Percentiles rank a stretch among this genome's conserved stretches.
These are phyloP conservation scores for Agrypnus murinus DNA, from an alignment of 2,888 invertebrate species.

Conservation along the genomic window DNA sequence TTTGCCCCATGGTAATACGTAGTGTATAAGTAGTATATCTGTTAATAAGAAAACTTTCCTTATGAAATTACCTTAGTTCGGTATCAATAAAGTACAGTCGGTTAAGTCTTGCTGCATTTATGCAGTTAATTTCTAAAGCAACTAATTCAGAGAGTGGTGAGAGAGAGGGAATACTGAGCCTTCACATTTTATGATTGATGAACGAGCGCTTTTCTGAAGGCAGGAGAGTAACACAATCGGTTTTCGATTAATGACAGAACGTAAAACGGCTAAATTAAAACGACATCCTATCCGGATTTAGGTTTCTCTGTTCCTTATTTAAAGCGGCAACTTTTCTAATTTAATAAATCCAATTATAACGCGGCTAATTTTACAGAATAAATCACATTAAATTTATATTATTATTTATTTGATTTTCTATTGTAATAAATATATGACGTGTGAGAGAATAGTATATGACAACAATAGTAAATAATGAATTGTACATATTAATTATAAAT, in stretches of 20 bases:
- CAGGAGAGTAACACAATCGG: constrained; percentile 14
- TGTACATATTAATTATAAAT: constrained; percentile 9
- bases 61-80: not conserved
- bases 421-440: too few relatives aligned
- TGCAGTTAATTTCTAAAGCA: constrained; percentile 12
- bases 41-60: constrained; percentile 6
- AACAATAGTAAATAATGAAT: too few relatives aligned
- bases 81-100: not conserved
- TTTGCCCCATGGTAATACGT: too few relatives aligned
- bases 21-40: too few relatives aligned
- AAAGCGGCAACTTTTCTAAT: too few relatives aligned
- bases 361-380: too few relatives aligned
- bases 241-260: constrained; percentile 27
- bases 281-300: constrained; percentile 16
- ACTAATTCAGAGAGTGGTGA: too few relatives aligned
- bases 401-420: too few relatives aligned
- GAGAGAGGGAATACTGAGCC: too few relatives aligned
- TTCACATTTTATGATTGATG: constrained; percentile 23
- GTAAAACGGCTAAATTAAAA: constrained; percentile 25
- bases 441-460: too few relatives aligned
- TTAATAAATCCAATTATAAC: too few relatives aligned
- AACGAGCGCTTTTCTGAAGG: constrained; percentile 13
- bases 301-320: not conserved
- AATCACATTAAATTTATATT: too few relatives aligned
- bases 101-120: constrained; percentile 12